These are phyloP conservation scores for Metellina segmentata DNA, from an alignment of 2,888 invertebrate genomes.

Conservation along the genomic window DNA sequence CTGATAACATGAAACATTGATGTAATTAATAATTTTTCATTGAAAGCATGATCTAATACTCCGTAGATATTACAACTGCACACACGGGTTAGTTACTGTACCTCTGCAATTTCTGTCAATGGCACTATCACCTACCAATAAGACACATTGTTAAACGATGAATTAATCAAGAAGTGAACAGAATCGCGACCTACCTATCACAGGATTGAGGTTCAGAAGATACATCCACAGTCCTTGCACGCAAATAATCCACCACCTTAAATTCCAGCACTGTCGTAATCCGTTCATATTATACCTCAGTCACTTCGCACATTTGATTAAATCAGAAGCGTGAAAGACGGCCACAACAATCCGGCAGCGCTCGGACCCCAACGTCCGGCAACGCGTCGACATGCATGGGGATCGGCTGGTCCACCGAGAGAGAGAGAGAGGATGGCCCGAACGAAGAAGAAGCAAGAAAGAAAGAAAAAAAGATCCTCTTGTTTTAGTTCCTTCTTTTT, in stretches of 20 bases:
- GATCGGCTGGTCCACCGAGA: not conserved
- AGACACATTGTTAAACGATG: too few relatives aligned
- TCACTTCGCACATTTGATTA: conserved; percentile 25
- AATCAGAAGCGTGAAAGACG: conserved; percentile 33
- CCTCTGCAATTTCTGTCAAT: too few relatives aligned
- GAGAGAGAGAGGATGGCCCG: not conserved
- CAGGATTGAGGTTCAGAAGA: conserved; percentile 54
- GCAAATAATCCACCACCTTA: conserved; percentile 52
- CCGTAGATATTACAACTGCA: too few relatives aligned
- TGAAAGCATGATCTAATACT: too few relatives aligned
- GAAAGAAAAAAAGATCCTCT: not conserved
- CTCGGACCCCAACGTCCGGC: not conserved
- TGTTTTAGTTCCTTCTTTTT: conserved; percentile 30
- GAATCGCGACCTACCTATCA: conserved; percentile 50
- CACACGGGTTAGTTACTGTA: too few relatives aligned
- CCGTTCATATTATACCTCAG: conserved; percentile 55
- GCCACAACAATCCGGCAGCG: conserved; percentile 34
- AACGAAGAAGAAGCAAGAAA: not conserved
- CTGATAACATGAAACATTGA: too few relatives aligned
- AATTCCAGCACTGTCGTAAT: conserved; percentile 51
- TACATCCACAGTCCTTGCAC: conserved; percentile 61
- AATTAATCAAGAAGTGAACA: too few relatives aligned
- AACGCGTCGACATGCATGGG: too few relatives aligned
- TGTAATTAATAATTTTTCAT: too few relatives aligned
- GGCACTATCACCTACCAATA: too few relatives aligned